Evolutionary conservation across 2,888 invertebrate genomes (phyloP), one percentile per base, ranked within the genome.

Genomic region (Antheraea yamamai): DNA sequence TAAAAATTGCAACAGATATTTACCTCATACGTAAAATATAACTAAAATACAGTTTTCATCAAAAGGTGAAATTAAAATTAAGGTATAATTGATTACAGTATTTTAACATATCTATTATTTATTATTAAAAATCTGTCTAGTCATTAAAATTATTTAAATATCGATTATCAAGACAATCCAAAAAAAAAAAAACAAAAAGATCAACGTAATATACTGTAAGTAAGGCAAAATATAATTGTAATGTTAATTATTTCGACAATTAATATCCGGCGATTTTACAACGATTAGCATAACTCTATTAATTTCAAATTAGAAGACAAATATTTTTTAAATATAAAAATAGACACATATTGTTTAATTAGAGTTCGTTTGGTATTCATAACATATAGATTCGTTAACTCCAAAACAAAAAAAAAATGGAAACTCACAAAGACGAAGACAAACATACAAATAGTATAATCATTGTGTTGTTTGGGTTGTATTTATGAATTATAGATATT

Each of bases 241-340:
- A 26, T 26, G 64, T 64, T 64, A 64, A 64, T 64, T 14, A 64
- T 64, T 64, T 61, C 61, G 61, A 61, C n/a, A n/a, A 23, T 20
- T 61, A n/a, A 61, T 61, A n/a, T 61, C 61, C 61, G 61, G 61
- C 23, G 20, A 61, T 61, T n/a, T n/a, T 8, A 12, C 61, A 61
- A 61, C n/a, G 10, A 61, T 61, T n/a, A 61, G 10, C 10, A 61
- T 61, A 23, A n/a, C 20, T 61, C 23, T n/a, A 58, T 58, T n/a
- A 20, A 8, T n/a, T 58, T 58, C 20, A 58, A n/a, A 58, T 58
- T 58, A 58, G 0, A 39, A 39, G 39, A 39, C 4, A 39, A 39
- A 39, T 39, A 39, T 39, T 39, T 39, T 39, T 39, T 10, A 39
- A 39, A 39, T 10, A 39, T 39, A 39, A 39, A 39, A 39, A 6